phyloP scores from a whole-genome alignment of 2,888 invertebrate genomes.

The Eudemis profundana region DNA sequence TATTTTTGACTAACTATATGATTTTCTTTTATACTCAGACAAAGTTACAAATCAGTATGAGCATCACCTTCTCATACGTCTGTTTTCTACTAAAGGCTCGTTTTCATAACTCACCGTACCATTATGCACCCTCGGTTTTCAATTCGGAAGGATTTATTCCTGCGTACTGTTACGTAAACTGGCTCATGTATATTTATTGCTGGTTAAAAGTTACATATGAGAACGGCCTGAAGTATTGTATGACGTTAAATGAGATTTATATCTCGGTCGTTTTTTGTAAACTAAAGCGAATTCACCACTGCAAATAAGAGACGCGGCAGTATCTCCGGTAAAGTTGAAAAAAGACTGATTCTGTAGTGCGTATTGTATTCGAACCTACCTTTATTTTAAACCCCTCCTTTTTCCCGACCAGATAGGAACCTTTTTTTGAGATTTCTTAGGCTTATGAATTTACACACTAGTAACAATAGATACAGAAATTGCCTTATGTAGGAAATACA shows the following conservation, averaged over 20 bases:
- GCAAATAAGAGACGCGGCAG: too few species aligned
- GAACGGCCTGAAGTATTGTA: not conserved
- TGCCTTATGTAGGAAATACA: too few species aligned
- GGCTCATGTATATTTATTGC: conserved; percentile 44
- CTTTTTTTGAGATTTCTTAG: too few species aligned
- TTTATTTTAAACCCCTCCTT: too few species aligned
- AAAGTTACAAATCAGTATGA: not conserved
- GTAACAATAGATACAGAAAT: too few species aligned
- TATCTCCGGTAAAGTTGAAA: too few species aligned
- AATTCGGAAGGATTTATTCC: conserved; percentile 25
- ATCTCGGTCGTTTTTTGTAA: not conserved
- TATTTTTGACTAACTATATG: conserved; percentile 7
- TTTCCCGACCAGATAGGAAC: too few species aligned
- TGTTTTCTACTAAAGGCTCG: not conserved
- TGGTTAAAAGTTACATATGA: conserved; percentile 36
- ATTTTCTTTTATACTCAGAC: not conserved
- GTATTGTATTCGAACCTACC: too few species aligned
- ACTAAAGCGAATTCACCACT: not conserved
- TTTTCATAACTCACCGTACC: conserved; percentile 41
- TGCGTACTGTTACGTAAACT: conserved; percentile 3
- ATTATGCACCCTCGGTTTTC: conserved; percentile 46
- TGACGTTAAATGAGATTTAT: not conserved
- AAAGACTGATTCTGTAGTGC: too few species aligned
- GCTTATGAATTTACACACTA: too few species aligned
- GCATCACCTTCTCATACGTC: not conserved